A percentile compares a stretch with the other conserved stretches of the same genome.
Conservation (phyloP, 2,888 invertebrate genomes). For the Cryptocheilus praepositus region DNA sequence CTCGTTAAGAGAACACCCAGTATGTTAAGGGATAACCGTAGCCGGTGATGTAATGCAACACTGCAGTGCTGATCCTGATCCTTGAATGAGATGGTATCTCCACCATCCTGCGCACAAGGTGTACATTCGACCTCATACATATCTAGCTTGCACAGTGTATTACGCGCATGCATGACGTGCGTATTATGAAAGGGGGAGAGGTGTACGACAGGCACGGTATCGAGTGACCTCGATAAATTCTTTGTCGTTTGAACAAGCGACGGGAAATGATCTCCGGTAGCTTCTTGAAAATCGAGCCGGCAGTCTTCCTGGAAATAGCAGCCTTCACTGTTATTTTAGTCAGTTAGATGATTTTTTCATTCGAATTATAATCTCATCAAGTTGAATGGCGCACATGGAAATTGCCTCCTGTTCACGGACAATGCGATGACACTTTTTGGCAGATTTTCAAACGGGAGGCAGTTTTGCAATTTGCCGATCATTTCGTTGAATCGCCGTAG, state of each 20-base stretch:
- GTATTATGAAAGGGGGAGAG: conserved; percentile 15
- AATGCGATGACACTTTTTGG: background rate
- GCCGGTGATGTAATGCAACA: conserved; percentile 70
- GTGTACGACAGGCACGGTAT: conserved; percentile 23
- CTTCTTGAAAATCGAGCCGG: background rate
- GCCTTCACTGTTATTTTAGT: background rate
- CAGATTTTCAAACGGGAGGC: background rate
- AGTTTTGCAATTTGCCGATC: conserved; percentile 1
- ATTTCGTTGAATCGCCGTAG: background rate
- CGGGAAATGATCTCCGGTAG: too few species aligned
- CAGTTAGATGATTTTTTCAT: background rate
- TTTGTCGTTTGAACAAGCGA: conserved; percentile 38
- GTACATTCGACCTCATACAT: conserved; percentile 40
- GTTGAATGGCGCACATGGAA: background rate
- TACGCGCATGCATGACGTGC: background rate
- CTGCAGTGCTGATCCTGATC: conserved; percentile 68
- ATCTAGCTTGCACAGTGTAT: conserved; percentile 9
- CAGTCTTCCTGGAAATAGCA: background rate
- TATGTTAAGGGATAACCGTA: conserved; percentile 69
- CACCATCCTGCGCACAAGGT: conserved; percentile 45
- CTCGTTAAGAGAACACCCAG: conserved; percentile 70
- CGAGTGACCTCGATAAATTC: conserved; percentile 44
- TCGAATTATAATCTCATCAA: conserved; percentile 14
- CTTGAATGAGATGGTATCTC: conserved; percentile 69
- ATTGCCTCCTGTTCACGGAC: background rate